These are phyloP conservation scores for Pseudococcus longispinus DNA, from an alignment of 2,888 invertebrate genomes.

Conservation along the genomic window DNA sequence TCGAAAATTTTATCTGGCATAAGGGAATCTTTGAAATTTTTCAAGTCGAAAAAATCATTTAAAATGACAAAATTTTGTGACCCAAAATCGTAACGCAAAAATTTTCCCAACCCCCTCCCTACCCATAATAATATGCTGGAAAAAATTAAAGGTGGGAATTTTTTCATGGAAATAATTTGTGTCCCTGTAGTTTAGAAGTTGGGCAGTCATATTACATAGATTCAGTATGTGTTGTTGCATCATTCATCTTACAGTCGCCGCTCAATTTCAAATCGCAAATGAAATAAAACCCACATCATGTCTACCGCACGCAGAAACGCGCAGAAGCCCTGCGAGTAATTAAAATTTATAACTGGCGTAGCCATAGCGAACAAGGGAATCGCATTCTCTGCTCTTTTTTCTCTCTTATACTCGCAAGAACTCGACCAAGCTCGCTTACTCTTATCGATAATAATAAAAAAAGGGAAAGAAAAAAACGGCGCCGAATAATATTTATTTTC, in stretches of 20 bases:
- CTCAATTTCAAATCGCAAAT: neutral
- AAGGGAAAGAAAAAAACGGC: neutral
- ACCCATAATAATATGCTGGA: no score
- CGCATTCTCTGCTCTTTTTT: neutral
- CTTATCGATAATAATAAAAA: neutral
- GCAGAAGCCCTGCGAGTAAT: neutral
- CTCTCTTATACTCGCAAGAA: neutral
- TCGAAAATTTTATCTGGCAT: no score
- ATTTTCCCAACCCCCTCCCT: no score
- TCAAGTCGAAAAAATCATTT: no score
- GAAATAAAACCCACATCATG: neutral
- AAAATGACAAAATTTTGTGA: no score
- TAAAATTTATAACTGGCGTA: constrained; percentile 2
- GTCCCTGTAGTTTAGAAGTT: no score
- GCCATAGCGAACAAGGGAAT: neutral
- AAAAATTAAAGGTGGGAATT: no score
- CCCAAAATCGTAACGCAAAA: no score
- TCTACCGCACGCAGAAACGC: neutral
- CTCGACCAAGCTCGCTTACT: neutral
- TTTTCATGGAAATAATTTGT: no score
- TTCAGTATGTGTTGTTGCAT: no score
- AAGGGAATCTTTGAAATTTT: no score
- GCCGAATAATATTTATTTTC: constrained; percentile 39
- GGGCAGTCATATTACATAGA: no score
- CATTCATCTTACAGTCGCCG: neutral